Base-by-base conservation (phyloP, 1,140 invertebrate species). In the Zaprionus kolodkinae region DNA sequence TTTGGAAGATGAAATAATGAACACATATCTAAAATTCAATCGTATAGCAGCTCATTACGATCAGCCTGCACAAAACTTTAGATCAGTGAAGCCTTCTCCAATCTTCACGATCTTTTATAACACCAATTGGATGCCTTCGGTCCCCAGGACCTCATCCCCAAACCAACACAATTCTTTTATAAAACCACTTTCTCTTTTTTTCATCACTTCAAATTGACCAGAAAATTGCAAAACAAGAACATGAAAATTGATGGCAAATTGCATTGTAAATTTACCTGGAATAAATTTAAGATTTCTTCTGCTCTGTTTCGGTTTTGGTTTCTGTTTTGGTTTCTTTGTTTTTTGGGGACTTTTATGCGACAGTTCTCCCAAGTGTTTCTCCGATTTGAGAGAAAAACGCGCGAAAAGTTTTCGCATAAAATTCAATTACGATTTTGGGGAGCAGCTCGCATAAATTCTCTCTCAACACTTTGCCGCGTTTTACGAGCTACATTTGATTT, bases 391-490 rank as follows among this genome's bases (percentile, higher is more conserved):
- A 21, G 21, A 70, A 74, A 79, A 68, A 59, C 50, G 43, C 57
- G 43, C 65, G 45, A 88, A 87, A 45, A 50, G 69, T 87, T 87
- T 87, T 82, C 70, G 63, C 83, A 79, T 89, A 79, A 81, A 89
- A 88, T 88, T 88, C 85, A 88, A 88, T 88, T 88, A 88, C 84
- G 66, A 88, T 88, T 88, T 21, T 21, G 88, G 80, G 27, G 38
- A 43, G 40, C 71, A 62, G 40, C n/a, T n/a, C 2, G n/a, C 72
- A 81, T 81, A 85, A 89, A 89, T 85, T 81, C 30, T 33, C 3
- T 15, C 40, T 72, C 59, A 79, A 75, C 85, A 88, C 84, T 88
- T 88, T 88, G 74, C 67, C 70, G 45, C 66, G 68, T 65, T 43
- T 86, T 79, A 86, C 76, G 82, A 82, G 77, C 85, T 56, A 43